Conservation (phyloP, 2,113 vertebrate species). For the Pampusana beccarii region DNA sequence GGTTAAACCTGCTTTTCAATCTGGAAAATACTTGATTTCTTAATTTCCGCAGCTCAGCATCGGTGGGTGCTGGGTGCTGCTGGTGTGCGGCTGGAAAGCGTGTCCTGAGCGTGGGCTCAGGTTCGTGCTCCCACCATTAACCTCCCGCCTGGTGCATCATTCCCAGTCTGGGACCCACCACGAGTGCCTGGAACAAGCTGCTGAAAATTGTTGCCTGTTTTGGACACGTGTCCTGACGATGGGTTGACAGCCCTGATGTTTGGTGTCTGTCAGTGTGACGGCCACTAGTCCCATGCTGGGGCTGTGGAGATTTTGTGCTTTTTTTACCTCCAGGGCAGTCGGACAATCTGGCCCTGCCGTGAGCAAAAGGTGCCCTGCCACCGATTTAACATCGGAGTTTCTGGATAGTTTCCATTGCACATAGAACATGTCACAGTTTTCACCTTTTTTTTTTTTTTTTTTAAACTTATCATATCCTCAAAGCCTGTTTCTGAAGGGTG, state of each 20-base stretch:
- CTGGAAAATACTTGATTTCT: background rate
- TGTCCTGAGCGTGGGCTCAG: background rate
- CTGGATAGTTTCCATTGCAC: conserved; percentile 42
- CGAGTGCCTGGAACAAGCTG: background rate
- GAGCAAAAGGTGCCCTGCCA: background rate
- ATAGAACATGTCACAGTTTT: conserved; percentile 10
- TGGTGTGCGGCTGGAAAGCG: background rate
- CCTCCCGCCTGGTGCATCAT: fast-evolving
- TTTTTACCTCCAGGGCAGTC: background rate
- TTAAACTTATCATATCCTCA: conserved; percentile 2
- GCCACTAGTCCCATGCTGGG: background rate
- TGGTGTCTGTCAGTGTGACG: background rate
- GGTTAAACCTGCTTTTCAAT: background rate
- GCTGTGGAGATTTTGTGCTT: background rate
- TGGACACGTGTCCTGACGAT: background rate
- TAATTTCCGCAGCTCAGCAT: background rate
- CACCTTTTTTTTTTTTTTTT: background rate
- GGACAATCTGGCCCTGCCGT: background rate
- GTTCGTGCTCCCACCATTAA: fast-evolving
- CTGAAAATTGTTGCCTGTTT: background rate
- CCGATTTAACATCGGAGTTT: background rate
- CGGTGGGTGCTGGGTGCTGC: background rate
- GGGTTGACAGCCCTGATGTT: background rate
- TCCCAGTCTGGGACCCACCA: background rate
- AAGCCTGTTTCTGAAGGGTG: conserved; percentile 20